Percentiles rank a stretch among this genome's conserved stretches.
phyloP scores from a whole-genome alignment of 2,797 vertebrate genomes.

The Poecilia velifera region DNA sequence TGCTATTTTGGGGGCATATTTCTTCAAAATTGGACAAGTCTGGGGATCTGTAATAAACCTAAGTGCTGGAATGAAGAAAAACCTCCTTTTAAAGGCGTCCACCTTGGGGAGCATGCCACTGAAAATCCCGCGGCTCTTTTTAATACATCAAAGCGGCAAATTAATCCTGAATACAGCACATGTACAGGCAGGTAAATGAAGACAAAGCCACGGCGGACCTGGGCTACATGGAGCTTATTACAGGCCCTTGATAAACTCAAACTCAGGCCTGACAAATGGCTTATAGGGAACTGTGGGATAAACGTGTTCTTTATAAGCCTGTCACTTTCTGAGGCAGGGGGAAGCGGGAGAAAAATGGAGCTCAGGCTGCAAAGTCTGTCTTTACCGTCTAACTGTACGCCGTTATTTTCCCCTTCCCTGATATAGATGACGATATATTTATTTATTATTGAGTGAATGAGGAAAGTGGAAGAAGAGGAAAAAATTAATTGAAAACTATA shows the following conservation, averaged over 20 bases:
- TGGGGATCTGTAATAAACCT: conserved; percentile 80
- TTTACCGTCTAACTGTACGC: conserved; percentile 8
- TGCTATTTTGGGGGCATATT: conserved; percentile 76
- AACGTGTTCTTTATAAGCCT: conserved; percentile 81
- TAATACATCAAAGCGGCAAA: conserved; percentile 82
- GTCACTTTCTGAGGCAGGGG: conserved; percentile 67
- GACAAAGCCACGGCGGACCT: conserved; percentile 77
- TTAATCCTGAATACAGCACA: conserved; percentile 80
- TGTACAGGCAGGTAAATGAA: conserved; percentile 84
- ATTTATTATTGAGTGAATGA: not conserved
- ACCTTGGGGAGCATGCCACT: conserved; percentile 75
- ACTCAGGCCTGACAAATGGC: conserved; percentile 76
- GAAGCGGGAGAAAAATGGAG: conserved; percentile 61
- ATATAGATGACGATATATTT: not conserved
- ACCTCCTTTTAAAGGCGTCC: conserved; percentile 76
- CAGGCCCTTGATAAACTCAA: conserved; percentile 77
- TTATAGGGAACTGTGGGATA: conserved; percentile 75
- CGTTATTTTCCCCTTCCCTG: conserved; percentile 4
- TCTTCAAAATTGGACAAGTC: conserved; percentile 79
- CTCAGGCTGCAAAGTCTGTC: conserved; percentile 39
- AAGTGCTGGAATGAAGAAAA: conserved; percentile 87
- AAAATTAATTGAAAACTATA: conserved; percentile 8
- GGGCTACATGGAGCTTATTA: conserved; percentile 74
- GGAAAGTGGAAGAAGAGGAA: not conserved
- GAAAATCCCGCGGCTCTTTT: conserved; percentile 77